Evolutionary conservation across 2,113 vertebrate genomes (phyloP).

Genomic region (Thamnophis sirtalis): DNA sequence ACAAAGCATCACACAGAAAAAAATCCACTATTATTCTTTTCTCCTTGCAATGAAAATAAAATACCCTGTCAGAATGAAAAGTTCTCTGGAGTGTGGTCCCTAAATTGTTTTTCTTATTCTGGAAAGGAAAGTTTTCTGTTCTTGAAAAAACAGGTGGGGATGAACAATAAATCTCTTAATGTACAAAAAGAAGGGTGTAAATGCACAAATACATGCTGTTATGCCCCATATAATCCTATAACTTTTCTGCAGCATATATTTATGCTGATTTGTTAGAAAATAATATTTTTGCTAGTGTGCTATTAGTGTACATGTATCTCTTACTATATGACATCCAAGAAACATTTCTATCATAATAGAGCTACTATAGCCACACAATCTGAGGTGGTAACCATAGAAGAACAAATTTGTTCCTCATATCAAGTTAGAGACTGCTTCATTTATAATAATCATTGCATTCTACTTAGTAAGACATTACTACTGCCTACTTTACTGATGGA

Average conservation of each 20-base stretch:
- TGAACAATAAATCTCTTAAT: background rate
- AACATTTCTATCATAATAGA: background rate
- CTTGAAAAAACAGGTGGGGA: background rate
- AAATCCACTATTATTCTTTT: background rate
- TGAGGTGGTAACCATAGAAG: background rate
- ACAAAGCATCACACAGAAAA: background rate
- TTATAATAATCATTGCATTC: constrained; percentile 16
- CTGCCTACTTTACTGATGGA: background rate
- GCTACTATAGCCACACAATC: background rate
- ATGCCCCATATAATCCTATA: background rate
- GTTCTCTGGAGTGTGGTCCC: background rate
- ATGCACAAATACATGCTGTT: background rate
- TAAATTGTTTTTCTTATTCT: background rate
- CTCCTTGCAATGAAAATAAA: background rate
- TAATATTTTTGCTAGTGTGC: background rate
- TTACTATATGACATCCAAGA: background rate
- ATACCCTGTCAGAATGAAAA: background rate
- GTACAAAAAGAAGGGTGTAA: background rate
- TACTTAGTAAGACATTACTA: background rate
- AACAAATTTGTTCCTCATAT: background rate
- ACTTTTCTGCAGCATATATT: background rate
- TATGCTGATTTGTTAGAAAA: background rate
- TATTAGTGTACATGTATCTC: background rate
- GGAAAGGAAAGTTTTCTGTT: background rate
- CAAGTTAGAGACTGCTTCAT: background rate